These are phyloP conservation scores for Muscidifurax raptorellus DNA, from an alignment of 1,140 invertebrate species.

Conservation along the genomic window DNA sequence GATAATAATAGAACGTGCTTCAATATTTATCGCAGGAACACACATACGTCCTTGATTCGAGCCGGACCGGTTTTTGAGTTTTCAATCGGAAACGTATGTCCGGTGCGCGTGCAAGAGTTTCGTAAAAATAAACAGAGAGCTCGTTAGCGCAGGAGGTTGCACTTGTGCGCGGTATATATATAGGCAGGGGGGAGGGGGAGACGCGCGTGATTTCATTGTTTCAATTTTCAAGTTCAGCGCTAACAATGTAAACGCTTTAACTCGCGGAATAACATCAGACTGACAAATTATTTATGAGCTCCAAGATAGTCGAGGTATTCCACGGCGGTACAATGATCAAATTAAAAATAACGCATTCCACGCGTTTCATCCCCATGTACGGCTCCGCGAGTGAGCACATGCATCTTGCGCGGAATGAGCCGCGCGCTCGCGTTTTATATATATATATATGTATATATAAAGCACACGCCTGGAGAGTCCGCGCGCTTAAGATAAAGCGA, in stretches of 20 bases:
- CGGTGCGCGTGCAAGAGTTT: neutral
- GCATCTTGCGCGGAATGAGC: neutral
- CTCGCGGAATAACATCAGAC: conserved; percentile 4
- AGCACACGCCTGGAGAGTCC: too few relatives aligned
- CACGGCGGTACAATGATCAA: conserved; percentile 11
- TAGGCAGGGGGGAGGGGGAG: too few relatives aligned
- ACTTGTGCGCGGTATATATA: too few relatives aligned
- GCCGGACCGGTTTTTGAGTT: too few relatives aligned
- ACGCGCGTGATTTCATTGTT: conserved; percentile 36
- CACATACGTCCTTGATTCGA: too few relatives aligned
- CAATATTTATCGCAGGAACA: too few relatives aligned
- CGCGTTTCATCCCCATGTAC: conserved; percentile 22
- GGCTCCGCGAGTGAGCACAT: neutral
- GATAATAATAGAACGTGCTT: too few relatives aligned
- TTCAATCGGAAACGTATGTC: neutral
- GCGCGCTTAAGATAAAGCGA: conserved; percentile 34
- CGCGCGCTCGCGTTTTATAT: neutral
- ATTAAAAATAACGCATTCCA: conserved; percentile 46
- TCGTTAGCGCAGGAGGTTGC: too few relatives aligned
- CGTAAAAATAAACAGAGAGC: neutral
- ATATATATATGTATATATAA: neutral
- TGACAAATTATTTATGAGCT: conserved; percentile 49
- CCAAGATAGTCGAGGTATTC: conserved; percentile 20
- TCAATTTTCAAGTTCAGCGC: conserved; percentile 29
- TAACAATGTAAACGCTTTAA: conserved; percentile 30